Evolutionary conservation across 1,140 invertebrate species (phyloP), one percentile per base, ranked within the genome.

Genomic region (Trachelipus rathkii): DNA sequence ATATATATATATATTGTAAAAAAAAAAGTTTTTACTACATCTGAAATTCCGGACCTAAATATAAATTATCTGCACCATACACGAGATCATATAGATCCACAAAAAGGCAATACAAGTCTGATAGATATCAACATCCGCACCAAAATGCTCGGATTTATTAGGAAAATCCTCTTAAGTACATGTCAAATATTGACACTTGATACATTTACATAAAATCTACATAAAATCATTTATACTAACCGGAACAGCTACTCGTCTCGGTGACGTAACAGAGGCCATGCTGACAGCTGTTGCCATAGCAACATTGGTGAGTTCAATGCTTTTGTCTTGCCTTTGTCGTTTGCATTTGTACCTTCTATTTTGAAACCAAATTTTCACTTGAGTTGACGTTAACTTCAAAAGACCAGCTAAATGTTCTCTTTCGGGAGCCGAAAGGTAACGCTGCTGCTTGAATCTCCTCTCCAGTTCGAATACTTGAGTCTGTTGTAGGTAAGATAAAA

Each of bases 261-360:
- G 79, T 0, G 79, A 78, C 10, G 79, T 76, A 46, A 78, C 77
- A 45, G 79, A 78, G 13, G 75, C 75, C 73, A 77, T 77, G 45
- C 76, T 73, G 3, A 76, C 79, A 4, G 79, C 79, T 0, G 76
- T 75, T 8, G 79, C 79, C 33, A 77, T 76, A 7, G 79, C 79
- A 23, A 68, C 73, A 7, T 76, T 78, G 67, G 66, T 79, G 53
- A 78, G 83, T 72, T 83, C 83, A 0, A 84, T 82, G 71, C 77
- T 81, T 71, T 82, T 77, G 68, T 82, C 82, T 53, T 80, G 79
- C 8, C 79, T 67, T 53, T 79, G 81, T 23, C 81, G 46, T 82
- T 99, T 99, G 72, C 96, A 98, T 84, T 99, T 99, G 87, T 99
- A 98, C 1, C 95, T 89, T 33, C 95, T 88, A 87, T 99, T 98